A percentile compares a stretch with the other conserved stretches of the same genome.
Conservation (phyloP, 2,113 vertebrate genomes). For the Syngnathus floridae region DNA sequence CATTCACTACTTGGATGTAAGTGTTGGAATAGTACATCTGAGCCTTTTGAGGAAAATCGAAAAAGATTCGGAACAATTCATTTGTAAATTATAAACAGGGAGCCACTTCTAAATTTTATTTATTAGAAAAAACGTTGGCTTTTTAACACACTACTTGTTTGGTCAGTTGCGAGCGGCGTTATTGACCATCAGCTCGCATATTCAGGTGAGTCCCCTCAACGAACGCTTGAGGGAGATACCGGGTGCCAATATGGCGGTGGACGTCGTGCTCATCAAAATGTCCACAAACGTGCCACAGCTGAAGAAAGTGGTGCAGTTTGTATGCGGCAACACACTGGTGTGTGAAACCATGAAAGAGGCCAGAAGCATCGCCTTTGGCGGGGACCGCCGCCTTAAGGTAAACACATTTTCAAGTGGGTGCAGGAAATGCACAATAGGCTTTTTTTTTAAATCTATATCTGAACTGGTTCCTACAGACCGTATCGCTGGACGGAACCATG, state of each 20-base stretch:
- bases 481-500: conserved; percentile 89
- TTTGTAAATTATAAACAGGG: background rate
- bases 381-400: conserved; percentile 80
- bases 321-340: conserved; percentile 85
- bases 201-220: conserved; percentile 82
- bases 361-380: conserved; percentile 76
- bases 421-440: background rate
- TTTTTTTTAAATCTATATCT: background rate
- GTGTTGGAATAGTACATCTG: conserved; percentile 20
- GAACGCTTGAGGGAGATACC: conserved; percentile 84
- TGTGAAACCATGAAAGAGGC: conserved; percentile 89
- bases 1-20: conserved; percentile 86
- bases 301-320: conserved; percentile 86
- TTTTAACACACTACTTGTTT: background rate
- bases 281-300: conserved; percentile 52
- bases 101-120: background rate
- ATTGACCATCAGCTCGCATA: background rate
- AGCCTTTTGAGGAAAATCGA: background rate
- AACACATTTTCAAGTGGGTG: conserved; percentile 18
- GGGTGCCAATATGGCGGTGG: conserved; percentile 84
- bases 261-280: conserved; percentile 78
- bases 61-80: background rate
- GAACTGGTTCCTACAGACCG: conserved; percentile 68
- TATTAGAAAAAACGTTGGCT: background rate
- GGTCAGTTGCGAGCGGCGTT: background rate